Evolutionary conservation across 2,113 vertebrate genomes (phyloP), one percentile per base, ranked within the genome.

Genomic region (Apodemus speciosus): DNA sequence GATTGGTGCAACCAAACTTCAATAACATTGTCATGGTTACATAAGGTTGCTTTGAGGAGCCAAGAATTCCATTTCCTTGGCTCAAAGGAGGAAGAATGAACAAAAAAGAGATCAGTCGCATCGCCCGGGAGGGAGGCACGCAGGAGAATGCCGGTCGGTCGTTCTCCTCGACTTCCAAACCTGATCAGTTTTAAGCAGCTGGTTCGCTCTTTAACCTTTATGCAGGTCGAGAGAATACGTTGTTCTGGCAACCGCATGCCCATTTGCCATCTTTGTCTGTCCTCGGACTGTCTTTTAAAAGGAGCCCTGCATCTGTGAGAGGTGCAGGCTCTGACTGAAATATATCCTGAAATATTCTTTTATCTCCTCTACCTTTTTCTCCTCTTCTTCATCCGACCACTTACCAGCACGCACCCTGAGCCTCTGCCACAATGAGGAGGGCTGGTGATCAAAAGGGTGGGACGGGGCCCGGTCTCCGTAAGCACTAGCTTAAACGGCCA

Each of bases 31-130:
- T 88, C 11, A 3, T 75, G 20, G 14, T 90, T 91, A 76, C 20
- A 43, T 91, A 71, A 90, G 75, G 32, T 80, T 94, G 73, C 90
- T 96, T 86, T 89, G 43, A 93, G 38, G 53, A 93, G 66, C 71
- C 53, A 85, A 64, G 56, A 91, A 85, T 95, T 95, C 71, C 89
- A 30, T 89, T 87, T 94, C 90, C 69, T 95, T 66, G 35, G 51
- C 79, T 66, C 46, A 90, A 64, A 43, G 69, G 51, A 92, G n/a
- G 49, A 91, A 87, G 30, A 40, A 43, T 85, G 11, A 16, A 80
- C 69, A 80, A 91, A 84, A n/a, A 66, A 77, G 84, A 88, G 30
- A 77, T 38, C 32, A 21, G 83, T 46, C 51, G 75, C 46, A 72
- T 38, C 27, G 3, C 46, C 58, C 16, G 40, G 3, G 32, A n/a